Base-by-base conservation (phyloP, 1,140 invertebrate genomes). In the Hyphantria cunea region DNA sequence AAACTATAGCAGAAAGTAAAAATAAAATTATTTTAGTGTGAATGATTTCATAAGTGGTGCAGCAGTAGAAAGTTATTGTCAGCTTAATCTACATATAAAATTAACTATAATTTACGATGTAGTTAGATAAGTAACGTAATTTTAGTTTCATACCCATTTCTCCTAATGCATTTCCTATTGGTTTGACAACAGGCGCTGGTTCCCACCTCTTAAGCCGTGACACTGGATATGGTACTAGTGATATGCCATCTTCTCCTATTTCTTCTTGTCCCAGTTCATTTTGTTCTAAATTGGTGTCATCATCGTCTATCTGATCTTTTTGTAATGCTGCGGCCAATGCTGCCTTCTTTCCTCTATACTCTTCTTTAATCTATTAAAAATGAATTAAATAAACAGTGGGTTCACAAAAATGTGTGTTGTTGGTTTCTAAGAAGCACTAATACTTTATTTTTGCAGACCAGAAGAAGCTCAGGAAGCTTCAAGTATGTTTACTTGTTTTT, bases 81-180 rank as follows among this genome's bases (percentile, higher is more conserved):
- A n/a, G n/a, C n/a, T n/a, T n/a, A n/a, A n/a, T n/a, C n/a, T n/a
- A n/a, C n/a, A n/a, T n/a, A n/a, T n/a, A n/a, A n/a, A n/a, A n/a
- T n/a, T n/a, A n/a, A 25, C 17, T 25, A 5, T 25, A 25, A 25
- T 3, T 25, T 25, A 25, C 17, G 5, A 25, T 25, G 5, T 25
- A 25, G 5, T n/a, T n/a, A n/a, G n/a, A 25, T 25, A 25, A 25
- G 17, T 25, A 25, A 25, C 5, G 5, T 25, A 25, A 25, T 25
- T 25, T 25, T n/a, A n/a, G 5, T 25, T 3, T 5, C 79, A 69
- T 80, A 92, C 96, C 98, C 93, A 96, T 93, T 92, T 99, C 98
- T 17, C 98, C 98, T 3, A 96, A 96, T 39, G 86, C 93, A 1
- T 95, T 94, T 39, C 92, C 90, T n/a, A 91, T 90, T 64, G 95